phyloP scores from a whole-genome alignment of 2,113 vertebrate genomes.

The Orientallactaga bullata region DNA sequence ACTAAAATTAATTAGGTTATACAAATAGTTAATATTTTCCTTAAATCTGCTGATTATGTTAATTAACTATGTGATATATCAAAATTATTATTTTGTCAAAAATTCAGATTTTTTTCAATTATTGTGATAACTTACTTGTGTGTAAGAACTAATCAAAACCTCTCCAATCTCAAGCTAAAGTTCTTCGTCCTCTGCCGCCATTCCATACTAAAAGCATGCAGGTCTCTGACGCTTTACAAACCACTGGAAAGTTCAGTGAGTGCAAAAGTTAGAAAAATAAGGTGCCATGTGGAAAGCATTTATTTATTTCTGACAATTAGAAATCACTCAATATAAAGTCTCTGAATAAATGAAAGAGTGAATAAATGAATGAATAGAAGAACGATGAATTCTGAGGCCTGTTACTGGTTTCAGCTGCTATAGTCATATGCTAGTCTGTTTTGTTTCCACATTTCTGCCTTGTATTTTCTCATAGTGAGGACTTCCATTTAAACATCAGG shows the following conservation, averaged over 20 bases:
- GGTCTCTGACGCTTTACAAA: neutral
- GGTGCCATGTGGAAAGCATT: neutral
- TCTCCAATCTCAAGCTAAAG: neutral
- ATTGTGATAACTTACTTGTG: neutral
- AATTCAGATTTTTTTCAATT: neutral
- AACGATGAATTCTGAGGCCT: neutral
- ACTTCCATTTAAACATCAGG: neutral
- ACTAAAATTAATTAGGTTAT: neutral
- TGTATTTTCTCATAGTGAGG: slow-evolving; percentile 9
- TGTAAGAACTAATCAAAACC: neutral
- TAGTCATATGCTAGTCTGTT: neutral
- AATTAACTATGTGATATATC: neutral
- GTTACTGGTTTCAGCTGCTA: neutral
- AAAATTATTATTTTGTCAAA: slow-evolving; percentile 29
- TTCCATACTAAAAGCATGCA: neutral
- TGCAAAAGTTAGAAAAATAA: neutral
- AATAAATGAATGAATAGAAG: too few species aligned
- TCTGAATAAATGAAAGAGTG: neutral
- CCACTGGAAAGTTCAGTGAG: neutral
- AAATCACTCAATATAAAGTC: neutral
- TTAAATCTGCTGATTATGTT: slow-evolving; percentile 37
- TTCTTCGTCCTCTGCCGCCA: neutral
- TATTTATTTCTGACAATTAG: neutral
- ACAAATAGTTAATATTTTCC: slow-evolving; percentile 13
- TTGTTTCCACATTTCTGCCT: neutral